A percentile compares a stretch with the other conserved stretches of the same genome.
These are phyloP conservation scores for Plotosus lineatus DNA, from an alignment of 2,113 vertebrate genomes.

Conservation along the genomic window DNA sequence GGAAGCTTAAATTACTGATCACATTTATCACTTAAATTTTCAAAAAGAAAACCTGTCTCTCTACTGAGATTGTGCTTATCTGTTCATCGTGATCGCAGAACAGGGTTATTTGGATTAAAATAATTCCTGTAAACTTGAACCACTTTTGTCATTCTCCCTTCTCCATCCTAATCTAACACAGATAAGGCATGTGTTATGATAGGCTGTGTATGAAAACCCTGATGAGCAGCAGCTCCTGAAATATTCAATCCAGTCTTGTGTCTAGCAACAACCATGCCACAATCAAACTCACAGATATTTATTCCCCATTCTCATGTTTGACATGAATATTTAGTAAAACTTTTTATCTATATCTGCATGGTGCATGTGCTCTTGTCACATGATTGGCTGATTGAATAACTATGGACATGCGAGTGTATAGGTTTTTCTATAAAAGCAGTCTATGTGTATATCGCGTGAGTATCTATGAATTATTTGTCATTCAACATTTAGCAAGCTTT, in stretches of 20 bases:
- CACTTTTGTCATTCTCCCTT: neutral
- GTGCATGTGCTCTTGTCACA: neutral
- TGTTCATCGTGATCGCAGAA: neutral
- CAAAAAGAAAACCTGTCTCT: neutral
- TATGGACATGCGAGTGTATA: neutral
- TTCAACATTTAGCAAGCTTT: neutral
- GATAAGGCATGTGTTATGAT: too few species aligned
- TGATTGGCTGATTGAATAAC: neutral
- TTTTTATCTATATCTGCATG: neutral
- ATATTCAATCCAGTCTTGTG: neutral
- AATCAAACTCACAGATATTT: neutral
- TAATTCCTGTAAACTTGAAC: neutral
- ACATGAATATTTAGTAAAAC: neutral
- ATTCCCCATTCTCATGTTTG: neutral
- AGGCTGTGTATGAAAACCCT: neutral
- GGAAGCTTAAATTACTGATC: neutral
- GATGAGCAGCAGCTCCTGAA: neutral
- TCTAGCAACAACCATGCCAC: neutral
- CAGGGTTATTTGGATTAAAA: neutral
- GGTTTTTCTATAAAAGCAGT: neutral
- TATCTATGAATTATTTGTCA: neutral
- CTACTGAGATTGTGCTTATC: neutral
- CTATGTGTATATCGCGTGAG: neutral
- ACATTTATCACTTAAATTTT: neutral
- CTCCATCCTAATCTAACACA: neutral